A percentile compares a stretch with the other conserved stretches of the same genome.
Evolutionary conservation across 2,888 invertebrate genomes (phyloP).

Genomic region (Shargacucullia verbasci): DNA sequence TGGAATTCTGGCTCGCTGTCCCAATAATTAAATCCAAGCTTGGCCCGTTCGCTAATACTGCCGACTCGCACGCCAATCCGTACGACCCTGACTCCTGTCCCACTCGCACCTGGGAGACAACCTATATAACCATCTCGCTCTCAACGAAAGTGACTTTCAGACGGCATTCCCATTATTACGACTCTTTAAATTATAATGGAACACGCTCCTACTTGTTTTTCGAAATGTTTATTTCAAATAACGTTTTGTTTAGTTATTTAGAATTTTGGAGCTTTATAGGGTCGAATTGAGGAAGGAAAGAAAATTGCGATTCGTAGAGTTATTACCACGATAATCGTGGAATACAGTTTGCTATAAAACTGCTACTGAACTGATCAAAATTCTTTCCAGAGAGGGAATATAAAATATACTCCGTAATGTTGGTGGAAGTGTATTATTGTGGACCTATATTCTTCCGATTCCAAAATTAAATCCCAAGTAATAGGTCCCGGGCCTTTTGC

Average conservation of each 20-base stretch:
- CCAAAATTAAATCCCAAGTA: too few relatives aligned
- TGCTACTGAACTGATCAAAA: too few relatives aligned
- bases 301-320: neutral
- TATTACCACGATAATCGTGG: too few relatives aligned
- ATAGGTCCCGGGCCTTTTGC: too few relatives aligned
- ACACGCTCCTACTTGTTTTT: conserved; percentile 62
- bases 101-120: conserved; percentile 25
- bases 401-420: too few relatives aligned
- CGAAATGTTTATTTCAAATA: conserved; percentile 44
- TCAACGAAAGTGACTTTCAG: conserved; percentile 63
- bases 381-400: too few relatives aligned
- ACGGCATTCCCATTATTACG: conserved; percentile 65
- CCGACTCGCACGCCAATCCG: conserved; percentile 64
- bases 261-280: neutral
- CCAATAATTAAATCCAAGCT: conserved; percentile 64
- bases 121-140: conserved; percentile 49
- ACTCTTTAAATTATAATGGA: conserved; percentile 63
- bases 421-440: too few relatives aligned
- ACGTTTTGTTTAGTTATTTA: conserved; percentile 36
- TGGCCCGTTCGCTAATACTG: conserved; percentile 51
- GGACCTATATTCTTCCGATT: too few relatives aligned
- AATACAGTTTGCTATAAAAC: too few relatives aligned
- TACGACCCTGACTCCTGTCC: conserved; percentile 57
- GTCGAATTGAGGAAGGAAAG: neutral
- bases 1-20: conserved; percentile 59